Conservation (phyloP, 2,888 invertebrate species). For the Stenichneumon culpator region DNA sequence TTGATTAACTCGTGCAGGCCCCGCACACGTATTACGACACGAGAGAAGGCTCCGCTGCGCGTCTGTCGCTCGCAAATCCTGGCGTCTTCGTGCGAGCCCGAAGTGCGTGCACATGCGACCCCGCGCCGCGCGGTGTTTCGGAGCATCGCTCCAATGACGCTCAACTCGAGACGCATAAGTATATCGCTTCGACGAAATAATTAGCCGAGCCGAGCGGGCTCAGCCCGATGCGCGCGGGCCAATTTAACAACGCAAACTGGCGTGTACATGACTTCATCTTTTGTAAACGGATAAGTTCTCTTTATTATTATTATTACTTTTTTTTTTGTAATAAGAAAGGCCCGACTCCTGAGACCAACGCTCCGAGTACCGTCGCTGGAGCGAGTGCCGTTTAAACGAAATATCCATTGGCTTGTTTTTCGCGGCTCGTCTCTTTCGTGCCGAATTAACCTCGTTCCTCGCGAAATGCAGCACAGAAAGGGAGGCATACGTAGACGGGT, state of each 20-base stretch:
- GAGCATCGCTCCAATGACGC: conserved; percentile 26
- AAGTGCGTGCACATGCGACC: conserved; percentile 25
- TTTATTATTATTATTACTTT: neutral
- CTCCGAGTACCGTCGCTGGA: neutral
- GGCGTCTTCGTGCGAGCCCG: conserved; percentile 48
- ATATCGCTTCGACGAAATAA: conserved; percentile 65
- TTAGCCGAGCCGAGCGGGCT: conserved; percentile 42
- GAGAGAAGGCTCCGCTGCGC: conserved; percentile 29
- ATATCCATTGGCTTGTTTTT: neutral
- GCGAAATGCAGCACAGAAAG: neutral
- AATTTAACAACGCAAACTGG: conserved; percentile 44
- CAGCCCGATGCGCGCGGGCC: conserved; percentile 34
- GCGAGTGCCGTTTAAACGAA: neutral
- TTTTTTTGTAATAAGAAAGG: conserved; percentile 4
- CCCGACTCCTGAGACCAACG: neutral
- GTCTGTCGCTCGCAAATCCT: conserved; percentile 66
- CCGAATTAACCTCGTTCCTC: conserved; percentile 27
- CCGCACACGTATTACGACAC: conserved; percentile 49
- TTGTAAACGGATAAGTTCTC: conserved; percentile 16
- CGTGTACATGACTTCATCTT: conserved; percentile 47
- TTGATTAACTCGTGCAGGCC: conserved; percentile 73
- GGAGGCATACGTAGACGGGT: neutral
- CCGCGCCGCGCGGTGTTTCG: conserved; percentile 1
- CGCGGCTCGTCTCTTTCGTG: neutral
- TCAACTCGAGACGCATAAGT: conserved; percentile 49